phyloP scores from a whole-genome alignment of 2,888 invertebrate species.

The Rotaria socialis region DNA sequence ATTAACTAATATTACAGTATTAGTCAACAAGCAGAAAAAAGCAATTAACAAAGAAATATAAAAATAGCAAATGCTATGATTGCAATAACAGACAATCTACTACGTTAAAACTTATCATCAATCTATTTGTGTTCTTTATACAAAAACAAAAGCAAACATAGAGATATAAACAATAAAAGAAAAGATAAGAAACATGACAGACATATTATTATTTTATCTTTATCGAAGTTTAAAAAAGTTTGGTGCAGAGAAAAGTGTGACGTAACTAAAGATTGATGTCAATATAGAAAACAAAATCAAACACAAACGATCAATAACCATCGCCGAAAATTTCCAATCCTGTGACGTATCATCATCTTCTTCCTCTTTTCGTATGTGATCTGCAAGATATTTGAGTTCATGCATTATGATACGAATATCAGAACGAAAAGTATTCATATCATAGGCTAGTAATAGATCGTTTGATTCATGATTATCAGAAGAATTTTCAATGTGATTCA shows the following conservation, averaged over 20 bases:
- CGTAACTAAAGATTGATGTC: slow-evolving; percentile 32
- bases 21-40: not conserved
- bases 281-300: slow-evolving; percentile 5
- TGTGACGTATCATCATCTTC: slow-evolving; percentile 38
- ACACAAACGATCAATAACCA: slow-evolving; percentile 46
- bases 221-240: slow-evolving; percentile 39
- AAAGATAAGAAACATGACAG: no score
- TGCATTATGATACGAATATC: slow-evolving; percentile 32
- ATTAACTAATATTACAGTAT: not conserved
- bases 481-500: no score
- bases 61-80: not conserved
- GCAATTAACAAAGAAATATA: not conserved
- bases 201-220: no score
- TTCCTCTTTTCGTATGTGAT: slow-evolving; percentile 42
- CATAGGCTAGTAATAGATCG: not conserved
- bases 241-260: slow-evolving; percentile 42
- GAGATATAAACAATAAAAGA: not conserved
- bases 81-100: not conserved
- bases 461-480: not conserved
- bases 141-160: not conserved
- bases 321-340: slow-evolving; percentile 45
- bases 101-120: not conserved
- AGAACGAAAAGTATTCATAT: slow-evolving; percentile 38
- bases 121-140: not conserved
- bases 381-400: slow-evolving; percentile 37